Evolutionary conservation across 2,797 vertebrate genomes (phyloP), one percentile per base, ranked within the genome.

Genomic region (Cetoscarus ocellatus): DNA sequence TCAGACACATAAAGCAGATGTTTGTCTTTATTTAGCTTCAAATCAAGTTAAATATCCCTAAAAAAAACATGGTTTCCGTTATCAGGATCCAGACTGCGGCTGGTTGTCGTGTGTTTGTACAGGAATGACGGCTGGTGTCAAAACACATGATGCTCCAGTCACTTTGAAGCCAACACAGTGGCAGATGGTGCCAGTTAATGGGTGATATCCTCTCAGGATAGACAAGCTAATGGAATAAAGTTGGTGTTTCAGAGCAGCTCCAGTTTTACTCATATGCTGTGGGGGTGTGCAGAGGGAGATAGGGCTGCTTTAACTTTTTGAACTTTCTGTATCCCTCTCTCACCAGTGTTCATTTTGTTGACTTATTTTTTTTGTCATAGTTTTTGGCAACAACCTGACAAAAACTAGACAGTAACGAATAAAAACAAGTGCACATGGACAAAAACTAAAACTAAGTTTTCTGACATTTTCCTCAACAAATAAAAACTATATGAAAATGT

Each of bases 181-280:
- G 64, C 86, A 85, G 75, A 75, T 77, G 79, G 80, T 66, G 48
- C 51, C 75, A 19, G 82, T 80, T 84, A 84, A 79, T 73, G 60
- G 59, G 59, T 69, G 52, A 49, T 64, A 48, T 80, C 58, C 45
- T 82, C 64, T 60, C 7, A 42, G 52, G 59, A 53, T 61, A 65
- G 49, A 35, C 9, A n/a, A 50, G 11, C 58, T 78, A 75, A 82
- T 80, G 42, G 42, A 75, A 70, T 70, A 68, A 68, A 78, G 34
- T 61, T n/a, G 45, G 61, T 59, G 55, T 70, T 40, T 35, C 61
- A 45, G 68, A 80, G 27, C 27, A 45, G 50, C 53, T 70, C 60
- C 63, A 74, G 70, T 53, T 7, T 5, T 14, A 59, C 60, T 39
- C 15, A 39, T 67, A 38, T 80, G 77, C 67, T 57, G 53, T 75